Conservation (phyloP, 2,888 invertebrate genomes). For the Orthosia incerta region DNA sequence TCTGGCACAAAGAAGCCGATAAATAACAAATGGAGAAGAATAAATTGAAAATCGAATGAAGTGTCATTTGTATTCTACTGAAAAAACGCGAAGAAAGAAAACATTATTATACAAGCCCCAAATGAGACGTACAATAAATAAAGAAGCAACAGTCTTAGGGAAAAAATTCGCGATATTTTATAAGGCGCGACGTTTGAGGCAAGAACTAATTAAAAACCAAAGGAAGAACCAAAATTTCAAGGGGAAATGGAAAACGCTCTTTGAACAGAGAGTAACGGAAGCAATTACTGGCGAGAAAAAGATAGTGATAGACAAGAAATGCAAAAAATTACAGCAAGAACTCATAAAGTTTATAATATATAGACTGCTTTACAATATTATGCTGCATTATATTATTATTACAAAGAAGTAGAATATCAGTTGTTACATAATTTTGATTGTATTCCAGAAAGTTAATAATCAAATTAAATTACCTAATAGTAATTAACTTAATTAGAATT, state of each 20-base stretch:
- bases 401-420: neutral
- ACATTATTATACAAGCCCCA: constrained; percentile 4
- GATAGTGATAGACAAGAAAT: constrained; percentile 12
- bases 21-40: neutral
- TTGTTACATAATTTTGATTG: neutral
- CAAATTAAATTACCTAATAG: constrained; percentile 13
- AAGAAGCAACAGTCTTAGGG: neutral
- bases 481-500: constrained; percentile 32
- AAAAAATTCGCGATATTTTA: constrained; percentile 31
- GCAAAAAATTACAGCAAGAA: neutral
- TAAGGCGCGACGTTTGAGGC: constrained; percentile 28
- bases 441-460: neutral
- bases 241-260: constrained; percentile 41
- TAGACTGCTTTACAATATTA: neutral
- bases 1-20: neutral
- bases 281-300: constrained; percentile 51
- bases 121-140: constrained; percentile 35
- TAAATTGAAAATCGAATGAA: neutral
- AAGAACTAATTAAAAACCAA: constrained; percentile 60
- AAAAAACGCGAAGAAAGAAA: constrained; percentile 5
- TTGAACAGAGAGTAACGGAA: constrained; percentile 57
- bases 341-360: neutral
- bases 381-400: no score
- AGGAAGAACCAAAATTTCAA: constrained; percentile 41
- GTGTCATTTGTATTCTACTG: neutral